Percentiles rank a stretch among this genome's conserved stretches.
phyloP scores from a whole-genome alignment of 1,140 invertebrate genomes.

The Scaptomyza montana region DNA sequence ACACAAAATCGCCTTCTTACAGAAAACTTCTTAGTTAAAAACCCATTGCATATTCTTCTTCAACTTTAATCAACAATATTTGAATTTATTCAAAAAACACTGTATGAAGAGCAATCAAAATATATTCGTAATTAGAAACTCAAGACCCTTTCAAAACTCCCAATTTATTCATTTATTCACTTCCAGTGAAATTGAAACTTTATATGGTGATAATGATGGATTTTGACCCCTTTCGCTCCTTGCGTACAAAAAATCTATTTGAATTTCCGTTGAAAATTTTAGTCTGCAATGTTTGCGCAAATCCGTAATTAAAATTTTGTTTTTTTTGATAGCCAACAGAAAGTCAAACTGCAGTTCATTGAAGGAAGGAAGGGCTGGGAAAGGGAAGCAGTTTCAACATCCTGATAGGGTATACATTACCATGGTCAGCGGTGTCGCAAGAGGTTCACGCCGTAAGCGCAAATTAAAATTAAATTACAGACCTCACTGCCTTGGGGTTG shows the following conservation, averaged over 20 bases:
- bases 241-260: constrained; percentile 20
- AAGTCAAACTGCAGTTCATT: constrained; percentile 47
- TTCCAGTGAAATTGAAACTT: not conserved
- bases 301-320: constrained; percentile 67
- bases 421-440: constrained; percentile 50
- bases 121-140: constrained; percentile 1
- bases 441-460: constrained; percentile 58
- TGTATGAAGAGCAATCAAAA: not conserved
- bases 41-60: not conserved
- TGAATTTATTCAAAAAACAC: not conserved
- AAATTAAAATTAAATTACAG: constrained; percentile 73
- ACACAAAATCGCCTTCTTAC: not conserved
- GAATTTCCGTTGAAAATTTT: constrained; percentile 48
- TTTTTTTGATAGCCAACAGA: constrained; percentile 29
- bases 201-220: not conserved
- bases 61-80: not conserved
- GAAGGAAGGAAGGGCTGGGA: constrained; percentile 10
- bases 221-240: not conserved
- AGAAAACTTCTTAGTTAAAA: not conserved
- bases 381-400: not conserved
- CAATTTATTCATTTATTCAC: not conserved
- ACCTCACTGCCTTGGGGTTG: constrained; percentile 54
- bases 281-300: constrained; percentile 59
- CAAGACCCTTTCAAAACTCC: not conserved
- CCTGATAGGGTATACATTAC: constrained; percentile 59